A percentile compares a stretch with the other conserved stretches of the same genome.
Conservation (phyloP, 2,888 invertebrate species). For the Drosophila gaucha region DNA sequence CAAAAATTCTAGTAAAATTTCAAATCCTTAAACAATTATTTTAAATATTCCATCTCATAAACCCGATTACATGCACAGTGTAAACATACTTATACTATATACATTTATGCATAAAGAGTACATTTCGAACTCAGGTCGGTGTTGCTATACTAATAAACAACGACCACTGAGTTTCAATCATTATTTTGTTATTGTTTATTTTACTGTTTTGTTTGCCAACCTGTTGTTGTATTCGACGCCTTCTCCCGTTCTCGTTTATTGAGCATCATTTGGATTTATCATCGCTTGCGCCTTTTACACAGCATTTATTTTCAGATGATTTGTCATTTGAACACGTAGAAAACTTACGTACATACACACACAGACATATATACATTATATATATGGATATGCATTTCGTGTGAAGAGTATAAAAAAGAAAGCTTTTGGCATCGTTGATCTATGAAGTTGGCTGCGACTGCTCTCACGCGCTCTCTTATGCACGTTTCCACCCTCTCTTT, state of each 20-base stretch:
- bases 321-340: conserved; percentile 56
- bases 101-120: background rate
- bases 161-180: background rate
- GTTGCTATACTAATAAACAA: background rate
- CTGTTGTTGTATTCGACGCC: conserved; percentile 23
- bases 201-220: conserved; percentile 5
- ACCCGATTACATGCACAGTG: background rate
- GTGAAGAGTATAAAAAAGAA: conserved; percentile 12
- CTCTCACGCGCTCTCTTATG: conserved; percentile 1
- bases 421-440: conserved; percentile 27
- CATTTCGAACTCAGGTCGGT: background rate
- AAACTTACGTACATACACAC: conserved; percentile 2
- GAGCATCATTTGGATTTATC: conserved; percentile 22
- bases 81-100: conserved; percentile 1
- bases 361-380: background rate
- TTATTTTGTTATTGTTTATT: conserved; percentile 5
- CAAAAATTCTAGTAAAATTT: background rate
- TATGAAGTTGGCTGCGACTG: conserved; percentile 14
- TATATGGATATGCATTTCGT: conserved; percentile 31
- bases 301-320: conserved; percentile 70
- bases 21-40: background rate
- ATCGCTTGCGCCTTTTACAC: conserved; percentile 13
- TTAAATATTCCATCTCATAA: background rate
- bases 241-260: conserved; percentile 12
- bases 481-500: background rate